Conservation (phyloP, 2,797 vertebrate species). For the Hyperoplus immaculatus region DNA sequence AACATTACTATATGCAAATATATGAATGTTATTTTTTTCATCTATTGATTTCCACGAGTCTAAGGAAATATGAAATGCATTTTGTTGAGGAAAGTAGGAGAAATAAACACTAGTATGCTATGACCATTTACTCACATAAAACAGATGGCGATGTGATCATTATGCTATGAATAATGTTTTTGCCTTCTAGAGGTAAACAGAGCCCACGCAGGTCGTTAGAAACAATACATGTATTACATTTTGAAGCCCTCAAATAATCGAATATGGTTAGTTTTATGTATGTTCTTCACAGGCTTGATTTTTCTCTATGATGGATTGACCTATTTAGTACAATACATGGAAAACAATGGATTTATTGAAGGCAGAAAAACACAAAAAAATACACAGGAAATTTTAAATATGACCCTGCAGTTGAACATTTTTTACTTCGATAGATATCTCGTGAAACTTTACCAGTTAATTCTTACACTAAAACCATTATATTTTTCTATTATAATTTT, state of each 20-base stretch:
- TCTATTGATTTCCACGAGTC: not conserved
- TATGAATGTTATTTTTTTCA: constrained; percentile 8
- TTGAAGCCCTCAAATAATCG: not conserved
- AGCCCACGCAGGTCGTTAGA: not conserved
- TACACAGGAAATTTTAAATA: no score
- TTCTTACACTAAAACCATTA: no score
- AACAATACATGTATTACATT: not conserved
- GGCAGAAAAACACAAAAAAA: no score
- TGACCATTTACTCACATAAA: not conserved
- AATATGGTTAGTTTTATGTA: not conserved
- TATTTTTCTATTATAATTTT: no score
- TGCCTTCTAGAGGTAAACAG: not conserved
- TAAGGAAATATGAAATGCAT: not conserved
- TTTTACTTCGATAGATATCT: no score
- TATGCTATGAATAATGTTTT: not conserved
- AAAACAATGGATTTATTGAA: no score
- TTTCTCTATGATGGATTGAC: no score
- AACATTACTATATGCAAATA: constrained; percentile 4
- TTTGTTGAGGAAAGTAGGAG: not conserved
- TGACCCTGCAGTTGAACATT: no score
- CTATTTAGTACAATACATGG: no score
- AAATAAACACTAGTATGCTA: not conserved
- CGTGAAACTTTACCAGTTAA: no score
- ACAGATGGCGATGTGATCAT: not conserved
- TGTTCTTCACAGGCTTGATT: not conserved